Base-by-base conservation (phyloP, 1,140 invertebrate genomes). In the Drosophila busckii region DNA sequence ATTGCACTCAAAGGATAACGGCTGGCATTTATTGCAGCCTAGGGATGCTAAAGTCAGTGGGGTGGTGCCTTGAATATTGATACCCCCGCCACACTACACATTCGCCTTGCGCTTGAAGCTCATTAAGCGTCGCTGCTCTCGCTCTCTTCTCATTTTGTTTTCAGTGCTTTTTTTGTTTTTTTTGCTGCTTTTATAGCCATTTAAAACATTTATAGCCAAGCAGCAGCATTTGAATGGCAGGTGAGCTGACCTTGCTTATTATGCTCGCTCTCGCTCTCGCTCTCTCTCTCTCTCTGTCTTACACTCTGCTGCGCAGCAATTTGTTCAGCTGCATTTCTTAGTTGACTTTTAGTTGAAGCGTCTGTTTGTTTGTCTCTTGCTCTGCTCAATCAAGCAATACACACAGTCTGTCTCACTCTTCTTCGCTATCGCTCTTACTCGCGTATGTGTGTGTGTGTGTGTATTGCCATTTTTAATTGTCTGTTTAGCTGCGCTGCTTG, bases 201-300 rank as follows among this genome's bases (percentile, higher is more conserved):
- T 78, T 78, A 71, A 80, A 80, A 71, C 73, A 78, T 78, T 78
- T 78, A 78, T 78, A 63, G 56, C 52, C 73, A 37, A 67, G 29
- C n/a, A n/a, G 61, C 13, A 49, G 50, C 67, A 67, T 80, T 78
- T 80, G 58, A 78, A 71, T 71, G 73, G 44, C 67, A 71, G 73
- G 71, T 80, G 63, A 48, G 60, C 25, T 15, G 69, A 78, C 71
- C 73, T 68, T 67, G 62, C 73, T 67, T 58, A 71, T 80, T 78
- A 71, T 60, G n/a, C 7, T 13, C 17, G 2, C 29, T 37, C 3
- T 2, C 23, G 45, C 1, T 7, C 9, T 10, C 15, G 2, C 29
- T 32, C 25, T 1, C 9, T 12, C 7, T n/a, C 9, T 15, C 16
- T 16, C n/a, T 16, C 35, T 35, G 13, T 10, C 9, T 32, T 8